phyloP scores from a whole-genome alignment of 2,797 vertebrate species.

The Pipistrellus kuhlii region DNA sequence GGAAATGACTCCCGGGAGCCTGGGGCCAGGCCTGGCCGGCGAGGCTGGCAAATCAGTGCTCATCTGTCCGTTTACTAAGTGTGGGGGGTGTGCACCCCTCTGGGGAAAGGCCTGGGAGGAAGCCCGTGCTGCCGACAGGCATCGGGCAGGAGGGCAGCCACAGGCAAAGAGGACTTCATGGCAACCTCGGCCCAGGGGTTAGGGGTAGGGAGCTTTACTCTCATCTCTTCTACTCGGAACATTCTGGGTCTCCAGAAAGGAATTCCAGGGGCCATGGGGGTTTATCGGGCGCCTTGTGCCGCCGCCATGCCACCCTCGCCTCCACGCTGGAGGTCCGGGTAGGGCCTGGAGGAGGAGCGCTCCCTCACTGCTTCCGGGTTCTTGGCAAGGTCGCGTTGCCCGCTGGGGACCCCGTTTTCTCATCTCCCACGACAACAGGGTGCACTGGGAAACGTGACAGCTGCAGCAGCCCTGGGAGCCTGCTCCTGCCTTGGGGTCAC shows the following conservation, averaged over 20 bases:
- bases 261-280: not conserved
- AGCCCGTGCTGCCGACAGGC: not conserved
- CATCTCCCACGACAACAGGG: not conserved
- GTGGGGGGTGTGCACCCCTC: not conserved
- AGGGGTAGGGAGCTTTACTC: not conserved
- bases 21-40: slow-evolving; percentile 42
- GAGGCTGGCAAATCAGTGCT: slow-evolving; percentile 33
- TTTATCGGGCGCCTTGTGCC: not conserved
- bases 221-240: not conserved
- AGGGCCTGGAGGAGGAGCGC: not conserved
- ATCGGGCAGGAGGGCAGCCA: not conserved
- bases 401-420: not conserved
- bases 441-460: not conserved
- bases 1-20: slow-evolving; percentile 60
- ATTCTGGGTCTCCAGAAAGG: not conserved
- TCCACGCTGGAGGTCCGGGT: not conserved
- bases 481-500: not conserved
- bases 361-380: not conserved
- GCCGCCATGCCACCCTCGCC: not conserved
- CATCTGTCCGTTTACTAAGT: not conserved
- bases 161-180: not conserved
- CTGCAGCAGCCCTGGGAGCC: not conserved
- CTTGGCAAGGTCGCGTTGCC: slow-evolving; percentile 3
- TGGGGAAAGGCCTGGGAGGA: slow-evolving; percentile 36
- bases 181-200: not conserved